These are phyloP conservation scores for Calosoma granatense DNA, from an alignment of 1,140 invertebrate species.

Conservation along the genomic window DNA sequence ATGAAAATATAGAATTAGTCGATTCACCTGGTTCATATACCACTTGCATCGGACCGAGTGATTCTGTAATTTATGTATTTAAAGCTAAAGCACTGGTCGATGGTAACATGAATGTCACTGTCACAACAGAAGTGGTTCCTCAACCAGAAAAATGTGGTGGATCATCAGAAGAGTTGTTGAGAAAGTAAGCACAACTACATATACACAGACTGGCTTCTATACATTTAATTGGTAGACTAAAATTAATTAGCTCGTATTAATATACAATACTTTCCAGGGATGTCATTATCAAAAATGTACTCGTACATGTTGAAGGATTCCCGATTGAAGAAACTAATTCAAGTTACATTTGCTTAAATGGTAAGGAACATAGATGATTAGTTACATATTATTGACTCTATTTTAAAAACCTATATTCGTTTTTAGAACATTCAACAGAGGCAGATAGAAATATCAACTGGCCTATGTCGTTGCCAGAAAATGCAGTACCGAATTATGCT, in stretches of 20 bases:
- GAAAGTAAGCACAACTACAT: too few species aligned
- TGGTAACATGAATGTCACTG: conserved; percentile 49
- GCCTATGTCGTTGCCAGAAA: conserved; percentile 21
- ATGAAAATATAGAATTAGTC: conserved; percentile 10
- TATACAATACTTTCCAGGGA: conserved; percentile 35
- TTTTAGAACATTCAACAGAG: too few species aligned
- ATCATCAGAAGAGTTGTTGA: too few species aligned
- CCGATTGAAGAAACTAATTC: conserved; percentile 35
- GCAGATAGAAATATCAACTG: conserved; percentile 28
- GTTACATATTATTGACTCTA: too few species aligned
- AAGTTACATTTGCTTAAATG: conserved; percentile 40
- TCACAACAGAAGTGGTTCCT: conserved; percentile 42
- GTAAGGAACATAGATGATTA: too few species aligned
- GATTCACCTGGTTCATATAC: conserved; percentile 19
- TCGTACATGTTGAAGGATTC: conserved; percentile 48
- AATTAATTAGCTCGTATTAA: conserved; percentile 3
- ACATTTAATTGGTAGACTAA: conserved; percentile 36
- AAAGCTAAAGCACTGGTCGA: conserved; percentile 38
- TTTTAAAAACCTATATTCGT: too few species aligned
- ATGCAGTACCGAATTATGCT: background rate
- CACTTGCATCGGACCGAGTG: conserved; percentile 36
- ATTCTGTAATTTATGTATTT: conserved; percentile 40
- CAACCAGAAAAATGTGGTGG: conserved; percentile 37
- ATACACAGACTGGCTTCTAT: too few species aligned
- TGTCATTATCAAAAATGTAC: conserved; percentile 40